Base-by-base conservation (phyloP, 2,797 vertebrate genomes). In the Spheniscus humboldti region DNA sequence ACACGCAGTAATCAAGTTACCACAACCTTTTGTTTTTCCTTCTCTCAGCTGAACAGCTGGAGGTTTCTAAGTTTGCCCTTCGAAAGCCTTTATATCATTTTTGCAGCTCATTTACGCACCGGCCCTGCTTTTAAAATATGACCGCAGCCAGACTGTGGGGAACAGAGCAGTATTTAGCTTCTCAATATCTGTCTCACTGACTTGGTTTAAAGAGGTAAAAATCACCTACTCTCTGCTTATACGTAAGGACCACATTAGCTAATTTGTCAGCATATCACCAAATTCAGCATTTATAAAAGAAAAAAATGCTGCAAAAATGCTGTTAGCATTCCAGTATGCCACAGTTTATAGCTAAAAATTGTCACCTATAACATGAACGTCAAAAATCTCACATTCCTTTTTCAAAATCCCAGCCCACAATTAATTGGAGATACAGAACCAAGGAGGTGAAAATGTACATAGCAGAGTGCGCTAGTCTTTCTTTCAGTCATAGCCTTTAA, bases 131-230 rank as follows among this genome's bases (percentile, higher is more conserved):
- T 45, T 89, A 94, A 96, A 93, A 93, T 92, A 94, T 66, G 90
- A 87, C 52, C 55, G 59, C n/a, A 89, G 71, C 15, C 63, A 94
- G 63, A 52, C 43, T 69, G 55, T 19, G 59, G 43, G 35, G 55
- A 94, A 59, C 63, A 92, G 39, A 93, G 72, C 10, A 24, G 50
- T 69, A 73, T 71, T 92, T 48, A 88, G 27, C 43, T 87, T 87
- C 64, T 91, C 88, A 82, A 73, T 88, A 95, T 63, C 88, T 92
- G 47, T 90, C 94, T 92, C 63, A 67, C 66, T 91, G 88, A 75
- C 43, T 88, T 81, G 55, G 80, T 66, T 92, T 85, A 79, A 92
- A 92, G 80, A 88, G 71, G 77, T 85, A 92, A 96, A 96, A 96
- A 73, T 92, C 77, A 93, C 77, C 94, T 59, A 47, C 30, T 86